Conservation (phyloP, 1,140 invertebrate genomes). For the Microplitis demolitor region DNA sequence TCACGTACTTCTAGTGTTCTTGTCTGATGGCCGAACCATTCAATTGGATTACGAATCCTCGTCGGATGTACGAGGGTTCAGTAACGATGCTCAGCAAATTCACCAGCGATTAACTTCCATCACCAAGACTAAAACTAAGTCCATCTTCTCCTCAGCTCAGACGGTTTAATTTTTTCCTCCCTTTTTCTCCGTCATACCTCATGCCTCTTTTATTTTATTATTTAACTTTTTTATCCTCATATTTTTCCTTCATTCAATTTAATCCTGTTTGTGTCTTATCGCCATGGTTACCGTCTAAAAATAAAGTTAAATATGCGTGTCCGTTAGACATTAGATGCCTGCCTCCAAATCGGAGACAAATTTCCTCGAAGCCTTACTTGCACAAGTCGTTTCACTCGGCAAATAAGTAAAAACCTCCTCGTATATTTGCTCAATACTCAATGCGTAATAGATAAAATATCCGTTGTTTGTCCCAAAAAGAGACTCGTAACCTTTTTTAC, state of each 20-base stretch:
- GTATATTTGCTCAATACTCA: neutral
- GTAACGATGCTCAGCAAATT: constrained; percentile 17
- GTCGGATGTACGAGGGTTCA: constrained; percentile 7
- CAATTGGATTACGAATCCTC: constrained; percentile 23
- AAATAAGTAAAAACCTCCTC: neutral
- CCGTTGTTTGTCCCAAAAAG: neutral
- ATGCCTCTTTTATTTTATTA: neutral
- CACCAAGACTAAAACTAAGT: neutral
- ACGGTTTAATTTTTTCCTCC: neutral
- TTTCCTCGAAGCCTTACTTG: neutral
- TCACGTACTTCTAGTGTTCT: constrained; percentile 13
- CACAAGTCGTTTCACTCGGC: constrained; percentile 1
- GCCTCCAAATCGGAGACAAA: constrained; percentile 5
- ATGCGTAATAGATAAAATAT: neutral
- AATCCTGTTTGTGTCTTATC: neutral
- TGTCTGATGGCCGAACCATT: constrained; percentile 14
- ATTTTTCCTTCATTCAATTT: neutral
- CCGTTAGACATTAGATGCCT: constrained; percentile 6
- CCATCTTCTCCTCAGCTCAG: constrained; percentile 1
- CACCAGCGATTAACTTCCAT: constrained; percentile 26
- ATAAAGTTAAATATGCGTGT: neutral
- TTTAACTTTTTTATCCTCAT: neutral
- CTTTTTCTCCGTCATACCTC: neutral
- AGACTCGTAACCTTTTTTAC: constrained; percentile 15
- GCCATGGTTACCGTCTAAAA: neutral